These are phyloP conservation scores for Gallinago paraguaiae DNA, from an alignment of 2,113 vertebrate species.

Conservation along the genomic window DNA sequence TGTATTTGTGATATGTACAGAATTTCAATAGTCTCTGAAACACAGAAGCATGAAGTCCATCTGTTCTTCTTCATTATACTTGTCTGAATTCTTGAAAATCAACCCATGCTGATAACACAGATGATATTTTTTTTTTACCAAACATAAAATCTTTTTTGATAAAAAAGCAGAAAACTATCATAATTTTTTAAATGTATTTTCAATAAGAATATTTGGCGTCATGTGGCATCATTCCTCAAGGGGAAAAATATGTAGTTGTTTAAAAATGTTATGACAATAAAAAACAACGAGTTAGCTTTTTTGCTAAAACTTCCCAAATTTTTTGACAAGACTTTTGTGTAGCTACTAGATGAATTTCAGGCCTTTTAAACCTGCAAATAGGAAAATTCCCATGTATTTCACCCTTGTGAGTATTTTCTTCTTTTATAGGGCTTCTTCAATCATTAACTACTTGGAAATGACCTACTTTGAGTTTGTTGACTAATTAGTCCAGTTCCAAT, in stretches of 20 bases:
- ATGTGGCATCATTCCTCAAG: accelerated
- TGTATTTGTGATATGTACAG: not conserved
- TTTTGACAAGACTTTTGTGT: not conserved
- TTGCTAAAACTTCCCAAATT: not conserved
- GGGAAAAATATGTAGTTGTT: not conserved
- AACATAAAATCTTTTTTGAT: not conserved
- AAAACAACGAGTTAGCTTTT: not conserved
- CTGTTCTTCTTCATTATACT: not conserved
- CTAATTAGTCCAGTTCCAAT: slow-evolving; percentile 30
- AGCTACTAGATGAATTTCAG: not conserved
- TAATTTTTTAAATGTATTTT: not conserved
- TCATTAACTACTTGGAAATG: not conserved
- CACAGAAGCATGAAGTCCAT: not conserved
- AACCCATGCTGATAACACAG: not conserved
- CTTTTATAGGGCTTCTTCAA: not conserved
- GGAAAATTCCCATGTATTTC: not conserved
- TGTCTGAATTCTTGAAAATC: not conserved
- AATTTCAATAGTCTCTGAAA: not conserved
- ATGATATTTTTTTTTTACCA: not conserved
- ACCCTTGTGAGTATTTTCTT: not conserved
- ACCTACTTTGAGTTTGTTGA: slow-evolving; percentile 12
- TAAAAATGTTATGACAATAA: not conserved
- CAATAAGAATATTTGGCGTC: not conserved
- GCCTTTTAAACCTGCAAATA: not conserved
- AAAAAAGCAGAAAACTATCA: not conserved